Percentiles rank a stretch among this genome's conserved stretches.
These are phyloP conservation scores for Ischnura elegans DNA, from an alignment of 2,888 invertebrate species.

Conservation along the genomic window DNA sequence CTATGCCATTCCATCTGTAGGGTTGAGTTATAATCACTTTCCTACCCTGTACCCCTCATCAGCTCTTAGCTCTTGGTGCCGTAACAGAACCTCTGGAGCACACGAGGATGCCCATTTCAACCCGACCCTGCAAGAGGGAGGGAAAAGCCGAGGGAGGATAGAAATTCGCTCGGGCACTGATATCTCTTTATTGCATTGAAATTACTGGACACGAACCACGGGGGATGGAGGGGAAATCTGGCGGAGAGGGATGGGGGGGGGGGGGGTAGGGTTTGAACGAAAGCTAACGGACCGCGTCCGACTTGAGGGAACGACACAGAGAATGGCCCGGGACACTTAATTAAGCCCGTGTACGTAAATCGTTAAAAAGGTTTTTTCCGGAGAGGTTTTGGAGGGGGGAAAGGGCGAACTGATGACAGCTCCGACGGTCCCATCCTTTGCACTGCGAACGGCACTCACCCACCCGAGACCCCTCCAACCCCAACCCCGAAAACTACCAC, in stretches of 20 bases:
- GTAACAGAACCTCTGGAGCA: too few species aligned
- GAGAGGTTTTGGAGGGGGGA: not conserved
- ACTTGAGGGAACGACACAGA: not conserved
- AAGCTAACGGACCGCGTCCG: constrained; percentile 11
- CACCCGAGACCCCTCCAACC: not conserved
- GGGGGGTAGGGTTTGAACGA: not conserved
- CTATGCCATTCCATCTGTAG: too few species aligned
- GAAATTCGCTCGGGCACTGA: not conserved
- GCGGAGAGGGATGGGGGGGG: not conserved
- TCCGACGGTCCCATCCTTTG: not conserved
- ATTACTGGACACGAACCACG: not conserved
- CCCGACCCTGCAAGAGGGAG: not conserved
- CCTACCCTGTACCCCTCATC: too few species aligned
- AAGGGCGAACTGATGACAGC: constrained; percentile 10
- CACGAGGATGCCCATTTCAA: not conserved
- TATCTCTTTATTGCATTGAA: not conserved
- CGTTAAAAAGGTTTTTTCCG: constrained; percentile 12
- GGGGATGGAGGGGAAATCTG: not conserved
- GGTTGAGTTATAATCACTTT: too few species aligned
- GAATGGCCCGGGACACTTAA: not conserved
- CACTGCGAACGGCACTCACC: not conserved
- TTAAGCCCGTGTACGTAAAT: constrained; percentile 38
- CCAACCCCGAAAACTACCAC: not conserved
- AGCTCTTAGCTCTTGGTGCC: too few species aligned
- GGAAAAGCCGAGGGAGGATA: not conserved